These are phyloP conservation scores for Sitta europaea DNA, from an alignment of 2,113 vertebrate species.

Conservation along the genomic window DNA sequence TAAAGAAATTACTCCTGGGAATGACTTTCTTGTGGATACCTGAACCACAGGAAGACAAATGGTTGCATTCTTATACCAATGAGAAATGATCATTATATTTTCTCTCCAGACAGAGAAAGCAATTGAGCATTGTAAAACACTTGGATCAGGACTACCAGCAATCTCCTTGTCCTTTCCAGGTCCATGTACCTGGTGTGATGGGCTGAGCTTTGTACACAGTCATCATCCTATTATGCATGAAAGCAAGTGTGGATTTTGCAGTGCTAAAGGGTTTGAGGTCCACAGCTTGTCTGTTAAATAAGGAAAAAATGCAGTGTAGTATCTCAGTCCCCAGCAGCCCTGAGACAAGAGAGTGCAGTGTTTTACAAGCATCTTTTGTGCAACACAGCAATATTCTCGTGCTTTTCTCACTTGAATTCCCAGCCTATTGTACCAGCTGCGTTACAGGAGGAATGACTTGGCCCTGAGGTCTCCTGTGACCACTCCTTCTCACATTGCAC, in stretches of 20 bases:
- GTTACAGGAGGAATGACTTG: background rate
- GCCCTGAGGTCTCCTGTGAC: slow-evolving; percentile 17
- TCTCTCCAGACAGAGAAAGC: background rate
- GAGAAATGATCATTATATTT: background rate
- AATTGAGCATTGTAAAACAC: background rate
- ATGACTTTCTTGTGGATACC: background rate
- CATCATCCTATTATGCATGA: background rate
- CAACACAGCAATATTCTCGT: background rate
- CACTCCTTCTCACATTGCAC: slow-evolving; percentile 29
- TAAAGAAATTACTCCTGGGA: background rate
- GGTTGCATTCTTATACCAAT: background rate
- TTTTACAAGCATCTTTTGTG: slow-evolving; percentile 10
- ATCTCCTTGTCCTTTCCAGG: background rate
- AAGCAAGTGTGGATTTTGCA: background rate
- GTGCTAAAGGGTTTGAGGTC: background rate
- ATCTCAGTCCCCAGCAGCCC: background rate
- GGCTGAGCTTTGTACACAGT: background rate
- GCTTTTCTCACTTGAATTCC: slow-evolving; percentile 29
- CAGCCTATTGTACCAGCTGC: slow-evolving; percentile 14
- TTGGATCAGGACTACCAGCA: background rate
- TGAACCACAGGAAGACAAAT: background rate
- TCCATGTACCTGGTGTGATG: background rate
- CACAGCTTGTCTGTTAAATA: background rate
- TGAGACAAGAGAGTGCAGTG: background rate
- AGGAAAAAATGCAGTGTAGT: background rate